phyloP scores from a whole-genome alignment of 2,113 vertebrate genomes.

The Montifringilla adamsi region DNA sequence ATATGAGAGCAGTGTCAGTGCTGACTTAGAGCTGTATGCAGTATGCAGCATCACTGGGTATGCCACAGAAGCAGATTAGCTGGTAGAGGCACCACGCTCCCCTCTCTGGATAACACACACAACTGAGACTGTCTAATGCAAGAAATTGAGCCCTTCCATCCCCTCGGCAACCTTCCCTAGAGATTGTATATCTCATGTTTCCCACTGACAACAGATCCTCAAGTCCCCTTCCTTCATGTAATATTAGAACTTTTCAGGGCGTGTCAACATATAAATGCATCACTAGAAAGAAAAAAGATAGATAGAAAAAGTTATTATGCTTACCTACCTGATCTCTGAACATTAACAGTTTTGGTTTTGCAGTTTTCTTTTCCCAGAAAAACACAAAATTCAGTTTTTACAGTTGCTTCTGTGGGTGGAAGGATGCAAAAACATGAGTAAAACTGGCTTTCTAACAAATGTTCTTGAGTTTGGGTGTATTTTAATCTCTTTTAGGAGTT shows the following conservation, averaged over 20 bases:
- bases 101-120: background rate
- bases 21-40: background rate
- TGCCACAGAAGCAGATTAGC: background rate
- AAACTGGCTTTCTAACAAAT: background rate
- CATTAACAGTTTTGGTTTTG: background rate
- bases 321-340: background rate
- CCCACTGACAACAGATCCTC: background rate
- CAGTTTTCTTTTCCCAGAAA: background rate
- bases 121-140: background rate
- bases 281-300: background rate
- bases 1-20: background rate
- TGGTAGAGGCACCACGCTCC: background rate
- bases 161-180: background rate
- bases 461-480: background rate
- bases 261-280: background rate
- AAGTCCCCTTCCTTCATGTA: background rate
- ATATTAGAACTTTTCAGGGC: background rate
- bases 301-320: background rate
- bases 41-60: background rate
- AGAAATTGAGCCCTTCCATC: background rate
- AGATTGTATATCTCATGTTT: background rate
- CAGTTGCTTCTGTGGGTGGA: background rate
- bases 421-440: background rate
- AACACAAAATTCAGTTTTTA: constrained; percentile 23
- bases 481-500: background rate